A percentile compares a stretch with the other conserved stretches of the same genome.
These are phyloP conservation scores for Pluvianellus socialis DNA, from an alignment of 2,113 vertebrate genomes.

Conservation along the genomic window DNA sequence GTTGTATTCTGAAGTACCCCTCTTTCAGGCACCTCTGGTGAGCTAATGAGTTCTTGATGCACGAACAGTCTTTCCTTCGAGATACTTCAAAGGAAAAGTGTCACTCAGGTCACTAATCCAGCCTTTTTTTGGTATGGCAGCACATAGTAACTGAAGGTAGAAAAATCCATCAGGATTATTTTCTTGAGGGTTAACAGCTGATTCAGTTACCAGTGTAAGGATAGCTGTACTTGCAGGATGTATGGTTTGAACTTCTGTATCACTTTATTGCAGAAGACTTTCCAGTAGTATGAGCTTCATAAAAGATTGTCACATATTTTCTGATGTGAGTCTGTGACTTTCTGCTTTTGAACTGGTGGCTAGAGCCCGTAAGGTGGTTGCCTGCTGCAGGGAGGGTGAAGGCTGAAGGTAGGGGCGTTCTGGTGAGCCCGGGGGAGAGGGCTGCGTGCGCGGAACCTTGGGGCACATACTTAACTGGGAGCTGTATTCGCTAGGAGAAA, in stretches of 20 bases:
- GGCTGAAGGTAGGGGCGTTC: rapidly evolving
- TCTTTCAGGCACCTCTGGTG: neutral
- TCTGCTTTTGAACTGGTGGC: neutral
- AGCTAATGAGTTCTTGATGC: neutral
- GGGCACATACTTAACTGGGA: no score
- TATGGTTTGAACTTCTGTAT: neutral
- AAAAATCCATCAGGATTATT: neutral
- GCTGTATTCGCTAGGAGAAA: neutral
- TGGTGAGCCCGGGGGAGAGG: rapidly evolving
- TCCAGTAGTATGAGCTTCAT: neutral
- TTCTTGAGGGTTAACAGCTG: neutral
- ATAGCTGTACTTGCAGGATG: neutral
- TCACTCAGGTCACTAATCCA: neutral
- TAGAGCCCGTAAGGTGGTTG: no score
- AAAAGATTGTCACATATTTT: neutral
- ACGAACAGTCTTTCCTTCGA: neutral
- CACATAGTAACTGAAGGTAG: neutral
- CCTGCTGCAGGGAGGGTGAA: neutral
- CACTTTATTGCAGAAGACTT: neutral
- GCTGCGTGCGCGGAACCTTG: rapidly evolving
- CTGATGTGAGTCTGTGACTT: neutral
- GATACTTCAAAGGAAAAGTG: neutral
- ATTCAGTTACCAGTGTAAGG: neutral
- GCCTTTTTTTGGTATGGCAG: neutral
- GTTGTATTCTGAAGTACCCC: neutral